These are phyloP conservation scores for Laupala kohalensis DNA, from an alignment of 1,140 invertebrate species.

Conservation along the genomic window DNA sequence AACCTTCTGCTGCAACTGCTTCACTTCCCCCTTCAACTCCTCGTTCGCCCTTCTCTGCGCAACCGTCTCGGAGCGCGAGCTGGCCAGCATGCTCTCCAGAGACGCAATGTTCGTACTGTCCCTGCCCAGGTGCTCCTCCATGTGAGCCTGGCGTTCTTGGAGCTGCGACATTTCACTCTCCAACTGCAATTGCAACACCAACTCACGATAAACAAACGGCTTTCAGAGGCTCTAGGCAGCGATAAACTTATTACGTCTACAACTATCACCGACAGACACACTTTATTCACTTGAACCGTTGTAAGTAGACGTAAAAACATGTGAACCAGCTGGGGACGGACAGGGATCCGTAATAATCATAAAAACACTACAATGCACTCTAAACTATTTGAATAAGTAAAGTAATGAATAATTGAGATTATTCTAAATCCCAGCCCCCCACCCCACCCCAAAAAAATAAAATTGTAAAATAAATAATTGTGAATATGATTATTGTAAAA, in stretches of 20 bases:
- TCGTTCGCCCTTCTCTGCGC: slow-evolving; percentile 32
- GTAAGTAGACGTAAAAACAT: neutral
- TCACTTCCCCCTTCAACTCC: slow-evolving; percentile 35
- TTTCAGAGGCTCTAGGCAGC: neutral
- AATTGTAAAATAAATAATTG: too few species aligned
- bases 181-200: slow-evolving; percentile 20
- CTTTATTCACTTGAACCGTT: neutral
- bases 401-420: too few species aligned
- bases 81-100: slow-evolving; percentile 34
- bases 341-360: neutral
- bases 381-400: too few species aligned
- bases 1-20: slow-evolving; percentile 29
- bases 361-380: neutral
- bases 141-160: slow-evolving; percentile 26
- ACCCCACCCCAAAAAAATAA: too few species aligned
- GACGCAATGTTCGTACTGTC: slow-evolving; percentile 31
- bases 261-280: neutral
- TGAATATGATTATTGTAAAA: too few species aligned
- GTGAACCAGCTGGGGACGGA: neutral
- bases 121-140: slow-evolving; percentile 31
- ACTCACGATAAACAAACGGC: neutral
- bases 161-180: slow-evolving; percentile 29
- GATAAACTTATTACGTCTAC: neutral
- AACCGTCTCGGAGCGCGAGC: slow-evolving; percentile 36
- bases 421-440: too few species aligned